Percentiles rank a stretch among this genome's conserved stretches.
Conservation (phyloP, 1,140 invertebrate genomes). For the Leptinotarsa texana region DNA sequence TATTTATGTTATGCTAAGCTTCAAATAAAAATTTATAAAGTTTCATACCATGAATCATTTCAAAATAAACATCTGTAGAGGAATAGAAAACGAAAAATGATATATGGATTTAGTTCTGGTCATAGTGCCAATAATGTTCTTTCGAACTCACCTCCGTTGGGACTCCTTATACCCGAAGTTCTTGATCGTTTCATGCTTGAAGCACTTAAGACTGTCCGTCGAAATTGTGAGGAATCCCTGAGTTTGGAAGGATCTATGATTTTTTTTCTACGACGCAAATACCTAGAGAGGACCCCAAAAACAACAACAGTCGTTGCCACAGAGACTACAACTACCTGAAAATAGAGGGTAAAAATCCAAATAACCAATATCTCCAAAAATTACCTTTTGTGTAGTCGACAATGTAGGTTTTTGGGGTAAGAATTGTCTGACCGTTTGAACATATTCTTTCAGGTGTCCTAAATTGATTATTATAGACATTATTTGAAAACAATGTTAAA, state of each 20-base stretch:
- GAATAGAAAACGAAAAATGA: neutral
- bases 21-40: too few relatives aligned
- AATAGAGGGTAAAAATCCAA: neutral
- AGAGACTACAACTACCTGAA: slow-evolving; percentile 58
- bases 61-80: too few relatives aligned
- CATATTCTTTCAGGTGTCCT: slow-evolving; percentile 43
- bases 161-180: slow-evolving; percentile 66
- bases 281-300: slow-evolving; percentile 65
- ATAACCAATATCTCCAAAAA: neutral
- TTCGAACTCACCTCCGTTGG: slow-evolving; percentile 60
- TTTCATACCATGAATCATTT: too few relatives aligned
- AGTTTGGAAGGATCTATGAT: slow-evolving; percentile 57
- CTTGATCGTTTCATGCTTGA: slow-evolving; percentile 58
- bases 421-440: slow-evolving; percentile 44
- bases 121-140: neutral
- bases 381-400: slow-evolving; percentile 53
- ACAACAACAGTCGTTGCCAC: slow-evolving; percentile 62
- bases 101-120: neutral
- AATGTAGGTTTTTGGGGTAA: slow-evolving; percentile 44
- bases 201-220: slow-evolving; percentile 25
- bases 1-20: too few relatives aligned
- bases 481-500: neutral
- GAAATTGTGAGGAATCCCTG: slow-evolving; percentile 54
- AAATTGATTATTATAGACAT: slow-evolving; percentile 53
- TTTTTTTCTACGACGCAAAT: slow-evolving; percentile 63